These are phyloP conservation scores for Boleophthalmus pectinirostris DNA, from an alignment of 2,113 vertebrate genomes.

Conservation along the genomic window DNA sequence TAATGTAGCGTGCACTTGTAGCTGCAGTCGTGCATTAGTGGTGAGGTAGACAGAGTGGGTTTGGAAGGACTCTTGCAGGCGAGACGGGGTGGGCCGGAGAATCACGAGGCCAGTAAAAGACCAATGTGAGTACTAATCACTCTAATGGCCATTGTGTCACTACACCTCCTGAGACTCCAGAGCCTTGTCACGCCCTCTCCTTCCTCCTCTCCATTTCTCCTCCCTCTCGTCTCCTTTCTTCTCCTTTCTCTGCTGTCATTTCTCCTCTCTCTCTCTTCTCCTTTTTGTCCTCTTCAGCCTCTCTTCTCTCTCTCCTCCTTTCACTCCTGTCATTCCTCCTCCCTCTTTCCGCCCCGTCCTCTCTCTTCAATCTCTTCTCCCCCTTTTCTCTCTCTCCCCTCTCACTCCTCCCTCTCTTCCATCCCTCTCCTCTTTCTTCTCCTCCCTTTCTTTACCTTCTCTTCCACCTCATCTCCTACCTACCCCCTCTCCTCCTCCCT, in stretches of 20 bases:
- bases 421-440: conserved; percentile 24
- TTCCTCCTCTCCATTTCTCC: conserved; percentile 30
- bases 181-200: conserved; percentile 42
- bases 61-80: conserved; percentile 24
- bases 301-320: conserved; percentile 27
- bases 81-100: conserved; percentile 19
- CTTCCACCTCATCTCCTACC: no score
- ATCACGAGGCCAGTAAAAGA: conserved; percentile 53
- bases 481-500: no score
- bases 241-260: conserved; percentile 33
- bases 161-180: conserved; percentile 52
- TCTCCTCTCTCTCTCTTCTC: neutral
- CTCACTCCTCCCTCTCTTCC: conserved; percentile 27
- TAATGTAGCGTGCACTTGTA: neutral
- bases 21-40: conserved; percentile 44
- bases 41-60: conserved; percentile 48
- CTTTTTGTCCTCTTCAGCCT: no score
- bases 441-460: neutral
- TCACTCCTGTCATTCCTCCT: neutral
- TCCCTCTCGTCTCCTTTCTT: conserved; percentile 23
- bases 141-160: conserved; percentile 47
- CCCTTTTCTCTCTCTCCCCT: no score
- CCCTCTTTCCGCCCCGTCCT: no score
- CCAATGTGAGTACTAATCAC: conserved; percentile 58
- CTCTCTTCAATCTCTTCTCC: no score